Conservation (phyloP, 2,888 invertebrate genomes). For the Yponomeuta sedellus region DNA sequence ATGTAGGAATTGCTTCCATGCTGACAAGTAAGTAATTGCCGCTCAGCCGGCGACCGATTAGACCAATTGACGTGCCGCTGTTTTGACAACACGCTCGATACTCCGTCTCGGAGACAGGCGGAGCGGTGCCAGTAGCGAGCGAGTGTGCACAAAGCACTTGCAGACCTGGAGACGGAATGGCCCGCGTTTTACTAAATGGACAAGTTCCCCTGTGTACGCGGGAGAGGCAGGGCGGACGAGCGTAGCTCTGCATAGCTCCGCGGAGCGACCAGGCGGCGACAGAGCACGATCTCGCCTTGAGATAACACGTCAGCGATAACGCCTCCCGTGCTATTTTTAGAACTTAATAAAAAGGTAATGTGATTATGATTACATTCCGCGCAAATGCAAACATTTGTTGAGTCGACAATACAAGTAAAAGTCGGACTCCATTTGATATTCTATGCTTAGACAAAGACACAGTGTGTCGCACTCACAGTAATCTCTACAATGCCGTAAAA, state of each 20-base stretch:
- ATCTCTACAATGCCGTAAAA: neutral
- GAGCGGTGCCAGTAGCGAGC: neutral
- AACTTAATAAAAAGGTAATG: slow-evolving; percentile 65
- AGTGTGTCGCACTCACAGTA: neutral
- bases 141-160: slow-evolving; percentile 6
- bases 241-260: slow-evolving; percentile 12
- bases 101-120: slow-evolving; percentile 9
- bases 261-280: slow-evolving; percentile 23
- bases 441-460: neutral
- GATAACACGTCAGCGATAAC: slow-evolving; percentile 68
- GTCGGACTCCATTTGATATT: neutral
- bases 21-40: slow-evolving; percentile 73
- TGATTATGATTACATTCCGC: slow-evolving; percentile 45
- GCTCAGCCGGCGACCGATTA: slow-evolving; percentile 70
- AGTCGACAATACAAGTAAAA: slow-evolving; percentile 10
- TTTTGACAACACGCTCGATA: slow-evolving; percentile 63
- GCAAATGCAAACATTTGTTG: slow-evolving; percentile 29
- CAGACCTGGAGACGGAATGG: neutral
- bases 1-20: slow-evolving; percentile 74
- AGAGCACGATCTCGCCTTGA: slow-evolving; percentile 59
- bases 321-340: slow-evolving; percentile 63
- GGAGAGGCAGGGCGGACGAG: neutral
- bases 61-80: slow-evolving; percentile 70
- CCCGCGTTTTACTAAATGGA: slow-evolving; percentile 20
- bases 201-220: neutral